Base-by-base conservation (phyloP, 2,797 vertebrate genomes). In the Enteromius radiatus region DNA sequence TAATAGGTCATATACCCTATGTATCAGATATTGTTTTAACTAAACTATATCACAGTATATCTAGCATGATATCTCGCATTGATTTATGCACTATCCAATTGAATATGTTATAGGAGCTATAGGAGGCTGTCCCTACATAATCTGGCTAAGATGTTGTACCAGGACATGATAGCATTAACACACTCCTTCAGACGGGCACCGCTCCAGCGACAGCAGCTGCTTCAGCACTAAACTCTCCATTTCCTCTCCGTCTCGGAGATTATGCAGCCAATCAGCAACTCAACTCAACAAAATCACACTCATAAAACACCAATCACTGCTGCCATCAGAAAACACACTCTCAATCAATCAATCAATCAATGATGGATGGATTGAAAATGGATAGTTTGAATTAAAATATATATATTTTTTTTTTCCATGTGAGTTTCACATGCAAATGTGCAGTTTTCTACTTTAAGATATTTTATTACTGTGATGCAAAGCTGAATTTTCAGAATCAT, bases 221-320 rank as follows among this genome's bases (percentile, higher is more conserved):
- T 81, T 54, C 33, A 41, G 26, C 3, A 3, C 78, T 83, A 73
- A 82, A 82, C 70, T 69, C 28, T 78, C 52, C 12, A 52, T 81
- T 85, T 69, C 41, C 69, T 76, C n/a, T 45, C n/a, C 49, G 47
- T 43, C 67, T 80, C 19, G 6, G 43, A 73, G 71, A 82, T 77
- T 54, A 80, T 67, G 63, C 71, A 74, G 82, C 80, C 77, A 89
- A 78, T 89, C 84, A 82, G 75, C 59, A 47, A 36, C 31, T 81
- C 43, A 33, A 33, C 41, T 81, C 43, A 33, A 33, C 41, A 23
- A 49, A 65, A 69, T 31, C 73, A 84, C 77, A 81, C 36, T 26
- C 43, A 47, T n/a, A n/a, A 84, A 54, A 19, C 31, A 63, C 10
- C 38, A 41, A 69, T 17, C 64, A 5, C 17, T 47, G 47, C 23